phyloP scores from a whole-genome alignment of 2,797 vertebrate species.

The Petrocephalus schoutedeni region DNA sequence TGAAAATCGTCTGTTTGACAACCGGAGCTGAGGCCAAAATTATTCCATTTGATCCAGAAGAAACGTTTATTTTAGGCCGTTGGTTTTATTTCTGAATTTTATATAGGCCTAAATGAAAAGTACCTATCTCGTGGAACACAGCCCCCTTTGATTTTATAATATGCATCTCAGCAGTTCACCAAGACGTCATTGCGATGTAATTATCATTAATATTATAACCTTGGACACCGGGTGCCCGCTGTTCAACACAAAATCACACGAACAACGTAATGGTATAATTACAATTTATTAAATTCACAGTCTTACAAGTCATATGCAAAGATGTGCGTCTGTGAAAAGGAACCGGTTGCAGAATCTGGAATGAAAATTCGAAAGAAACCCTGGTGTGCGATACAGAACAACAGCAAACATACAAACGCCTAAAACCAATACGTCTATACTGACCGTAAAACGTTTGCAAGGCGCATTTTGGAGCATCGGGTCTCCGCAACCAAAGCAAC shows the following conservation, averaged over 20 bases:
- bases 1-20: neutral
- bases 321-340: neutral
- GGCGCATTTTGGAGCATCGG: neutral
- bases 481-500: neutral
- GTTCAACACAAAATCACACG: conserved; percentile 37
- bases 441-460: neutral
- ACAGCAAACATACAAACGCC: neutral
- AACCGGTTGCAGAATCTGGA: neutral
- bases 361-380: neutral
- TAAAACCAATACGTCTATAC: neutral
- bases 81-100: neutral
- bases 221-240: neutral
- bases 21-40: neutral
- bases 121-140: neutral
- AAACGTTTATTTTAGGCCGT: neutral
- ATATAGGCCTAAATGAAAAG: neutral
- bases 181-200: neutral
- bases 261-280: conserved; percentile 33
- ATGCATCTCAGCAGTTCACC: neutral
- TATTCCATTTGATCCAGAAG: neutral
- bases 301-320: conserved; percentile 34
- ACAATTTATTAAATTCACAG: conserved; percentile 50
- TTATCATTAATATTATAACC: neutral
- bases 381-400: neutral
- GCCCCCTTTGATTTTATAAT: neutral